phyloP scores from a whole-genome alignment of 2,797 vertebrate genomes.

The Pantherophis vulpinus region DNA sequence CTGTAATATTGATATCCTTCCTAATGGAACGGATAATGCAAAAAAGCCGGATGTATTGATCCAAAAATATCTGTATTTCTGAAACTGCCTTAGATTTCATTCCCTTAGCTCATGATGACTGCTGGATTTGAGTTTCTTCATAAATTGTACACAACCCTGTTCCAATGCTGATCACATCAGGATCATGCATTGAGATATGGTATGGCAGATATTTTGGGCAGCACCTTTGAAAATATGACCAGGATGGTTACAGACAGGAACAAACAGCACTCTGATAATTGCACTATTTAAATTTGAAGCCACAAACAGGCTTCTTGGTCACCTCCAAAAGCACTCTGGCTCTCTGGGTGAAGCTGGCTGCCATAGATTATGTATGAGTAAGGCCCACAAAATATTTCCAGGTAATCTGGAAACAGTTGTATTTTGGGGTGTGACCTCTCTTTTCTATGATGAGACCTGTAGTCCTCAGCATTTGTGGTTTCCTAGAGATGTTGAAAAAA shows the following conservation, averaged over 20 bases:
- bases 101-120: not conserved
- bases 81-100: not conserved
- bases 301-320: not conserved
- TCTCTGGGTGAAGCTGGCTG: not conserved
- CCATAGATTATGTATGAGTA: not conserved
- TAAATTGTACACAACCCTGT: not conserved
- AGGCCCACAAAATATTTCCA: not conserved
- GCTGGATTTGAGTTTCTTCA: not conserved
- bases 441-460: not conserved
- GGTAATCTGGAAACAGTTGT: not conserved
- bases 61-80: not conserved
- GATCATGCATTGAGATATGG: not conserved
- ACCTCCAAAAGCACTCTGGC: not conserved
- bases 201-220: not conserved
- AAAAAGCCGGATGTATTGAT: not conserved
- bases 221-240: not conserved
- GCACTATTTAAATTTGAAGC: not conserved
- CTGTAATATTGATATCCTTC: not conserved
- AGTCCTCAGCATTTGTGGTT: not conserved
- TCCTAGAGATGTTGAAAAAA: not conserved
- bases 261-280: not conserved
- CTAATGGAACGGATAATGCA: not conserved
- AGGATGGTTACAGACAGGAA: not conserved
- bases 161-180: not conserved
- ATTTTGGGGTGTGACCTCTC: not conserved